Percentiles rank a stretch among this genome's conserved stretches.
These are phyloP conservation scores for Rhyacophila evoluta DNA, from an alignment of 2,888 invertebrate genomes.

Conservation along the genomic window DNA sequence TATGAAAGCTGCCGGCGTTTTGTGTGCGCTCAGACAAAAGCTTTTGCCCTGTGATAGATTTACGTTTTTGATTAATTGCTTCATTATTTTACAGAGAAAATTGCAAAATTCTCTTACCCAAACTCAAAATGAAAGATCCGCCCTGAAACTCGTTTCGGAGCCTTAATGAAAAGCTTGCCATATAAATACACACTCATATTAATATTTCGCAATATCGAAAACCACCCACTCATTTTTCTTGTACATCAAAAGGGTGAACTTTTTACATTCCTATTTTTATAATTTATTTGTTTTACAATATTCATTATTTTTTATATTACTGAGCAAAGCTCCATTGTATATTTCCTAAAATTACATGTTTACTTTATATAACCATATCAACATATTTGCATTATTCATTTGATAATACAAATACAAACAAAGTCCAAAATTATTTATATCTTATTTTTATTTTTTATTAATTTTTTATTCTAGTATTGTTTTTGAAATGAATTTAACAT, in stretches of 20 bases:
- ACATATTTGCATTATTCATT: too few species aligned
- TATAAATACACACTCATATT: not conserved
- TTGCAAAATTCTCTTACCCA: conserved; percentile 25
- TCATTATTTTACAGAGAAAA: conserved; percentile 28
- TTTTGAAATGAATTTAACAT: too few species aligned
- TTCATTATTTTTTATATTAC: too few species aligned
- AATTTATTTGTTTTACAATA: too few species aligned
- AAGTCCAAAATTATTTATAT: too few species aligned
- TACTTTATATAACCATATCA: too few species aligned
- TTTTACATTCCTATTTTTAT: not conserved
- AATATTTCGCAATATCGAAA: not conserved
- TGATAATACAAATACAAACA: too few species aligned
- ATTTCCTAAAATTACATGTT: too few species aligned
- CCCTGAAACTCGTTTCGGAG: not conserved
- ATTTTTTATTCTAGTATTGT: too few species aligned
- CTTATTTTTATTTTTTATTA: too few species aligned
- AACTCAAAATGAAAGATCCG: conserved; percentile 15
- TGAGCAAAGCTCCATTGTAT: too few species aligned
- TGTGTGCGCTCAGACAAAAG: not conserved
- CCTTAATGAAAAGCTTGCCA: conserved; percentile 25
- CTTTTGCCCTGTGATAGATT: not conserved
- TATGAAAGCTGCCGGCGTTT: not conserved
- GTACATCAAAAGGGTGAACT: not conserved
- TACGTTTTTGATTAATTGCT: conserved; percentile 32
- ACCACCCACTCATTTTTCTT: not conserved